Conservation (phyloP, 1,140 invertebrate species). For the Wasmannia auropunctata region DNA sequence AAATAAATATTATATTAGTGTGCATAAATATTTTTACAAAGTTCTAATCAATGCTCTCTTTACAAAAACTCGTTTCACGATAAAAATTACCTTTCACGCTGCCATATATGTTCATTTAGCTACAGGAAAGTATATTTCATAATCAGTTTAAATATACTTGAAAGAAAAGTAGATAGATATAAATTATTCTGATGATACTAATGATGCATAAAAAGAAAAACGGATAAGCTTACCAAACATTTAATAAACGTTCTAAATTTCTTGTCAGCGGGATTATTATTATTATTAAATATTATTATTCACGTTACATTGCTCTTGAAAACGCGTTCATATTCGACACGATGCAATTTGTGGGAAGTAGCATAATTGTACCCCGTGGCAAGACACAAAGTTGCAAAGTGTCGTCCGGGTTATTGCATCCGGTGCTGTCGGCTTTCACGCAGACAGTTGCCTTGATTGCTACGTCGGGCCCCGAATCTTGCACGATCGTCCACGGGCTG, state of each 20-base stretch:
- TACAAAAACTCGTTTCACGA: neutral
- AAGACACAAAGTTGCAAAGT: conserved; percentile 49
- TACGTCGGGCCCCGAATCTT: conserved; percentile 53
- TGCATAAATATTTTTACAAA: neutral
- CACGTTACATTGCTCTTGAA: neutral
- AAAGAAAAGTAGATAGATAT: neutral
- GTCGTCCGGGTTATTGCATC: conserved; percentile 46
- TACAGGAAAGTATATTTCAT: neutral
- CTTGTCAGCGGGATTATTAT: too few relatives aligned
- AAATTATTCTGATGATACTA: neutral
- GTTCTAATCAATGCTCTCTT: neutral
- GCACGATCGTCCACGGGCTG: conserved; percentile 34
- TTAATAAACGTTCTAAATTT: neutral
- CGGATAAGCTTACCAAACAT: neutral
- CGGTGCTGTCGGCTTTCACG: conserved; percentile 45
- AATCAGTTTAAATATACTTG: neutral
- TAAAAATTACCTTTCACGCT: neutral
- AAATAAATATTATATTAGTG: too few relatives aligned
- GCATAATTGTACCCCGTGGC: conserved; percentile 45
- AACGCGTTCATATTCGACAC: neutral
- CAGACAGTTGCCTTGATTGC: conserved; percentile 58
- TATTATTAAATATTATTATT: neutral
- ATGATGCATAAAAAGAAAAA: neutral
- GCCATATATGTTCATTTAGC: neutral
- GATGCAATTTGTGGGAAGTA: conserved; percentile 6